phyloP scores from a whole-genome alignment of 2,888 invertebrate genomes.

The Dryocosmus kuriphilus region DNA sequence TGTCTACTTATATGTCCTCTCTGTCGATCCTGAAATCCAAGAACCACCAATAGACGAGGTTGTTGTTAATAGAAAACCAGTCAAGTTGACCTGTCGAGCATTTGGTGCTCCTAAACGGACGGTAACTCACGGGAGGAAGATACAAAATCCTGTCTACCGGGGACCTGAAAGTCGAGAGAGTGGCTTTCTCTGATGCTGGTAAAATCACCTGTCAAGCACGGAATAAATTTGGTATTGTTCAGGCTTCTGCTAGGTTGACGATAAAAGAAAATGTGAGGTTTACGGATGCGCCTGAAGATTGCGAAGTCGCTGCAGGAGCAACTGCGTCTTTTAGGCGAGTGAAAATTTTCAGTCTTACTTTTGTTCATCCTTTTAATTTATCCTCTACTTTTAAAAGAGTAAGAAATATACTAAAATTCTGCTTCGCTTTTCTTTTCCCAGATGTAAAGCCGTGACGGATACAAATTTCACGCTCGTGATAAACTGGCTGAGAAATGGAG shows the following conservation, averaged over 20 bases:
- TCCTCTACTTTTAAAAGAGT: neutral
- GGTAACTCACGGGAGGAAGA: constrained; percentile 93
- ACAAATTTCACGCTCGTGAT: constrained; percentile 88
- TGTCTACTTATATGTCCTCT: constrained; percentile 96
- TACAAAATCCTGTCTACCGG: constrained; percentile 88
- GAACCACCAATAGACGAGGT: constrained; percentile 89
- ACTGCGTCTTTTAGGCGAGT: constrained; percentile 87
- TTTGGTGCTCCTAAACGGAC: constrained; percentile 95
- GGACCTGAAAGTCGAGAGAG: constrained; percentile 89
- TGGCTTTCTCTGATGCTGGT: constrained; percentile 94
- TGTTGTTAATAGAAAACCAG: constrained; percentile 90
- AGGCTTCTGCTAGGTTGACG: constrained; percentile 87
- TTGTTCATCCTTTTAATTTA: constrained; percentile 35
- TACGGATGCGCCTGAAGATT: constrained; percentile 92
- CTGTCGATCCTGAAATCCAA: constrained; percentile 92
- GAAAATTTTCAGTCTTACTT: constrained; percentile 23
- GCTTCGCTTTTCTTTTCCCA: neutral
- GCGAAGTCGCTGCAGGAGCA: constrained; percentile 93
- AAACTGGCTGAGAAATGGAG: constrained; percentile 92
- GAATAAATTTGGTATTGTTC: constrained; percentile 93
- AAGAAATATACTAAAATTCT: neutral
- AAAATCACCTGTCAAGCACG: constrained; percentile 93
- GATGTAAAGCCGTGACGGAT: constrained; percentile 96
- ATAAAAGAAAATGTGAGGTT: constrained; percentile 94
- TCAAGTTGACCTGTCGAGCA: constrained; percentile 92